Base-by-base conservation (phyloP, 2,888 invertebrate genomes). In the Drosophila eohydei region DNA sequence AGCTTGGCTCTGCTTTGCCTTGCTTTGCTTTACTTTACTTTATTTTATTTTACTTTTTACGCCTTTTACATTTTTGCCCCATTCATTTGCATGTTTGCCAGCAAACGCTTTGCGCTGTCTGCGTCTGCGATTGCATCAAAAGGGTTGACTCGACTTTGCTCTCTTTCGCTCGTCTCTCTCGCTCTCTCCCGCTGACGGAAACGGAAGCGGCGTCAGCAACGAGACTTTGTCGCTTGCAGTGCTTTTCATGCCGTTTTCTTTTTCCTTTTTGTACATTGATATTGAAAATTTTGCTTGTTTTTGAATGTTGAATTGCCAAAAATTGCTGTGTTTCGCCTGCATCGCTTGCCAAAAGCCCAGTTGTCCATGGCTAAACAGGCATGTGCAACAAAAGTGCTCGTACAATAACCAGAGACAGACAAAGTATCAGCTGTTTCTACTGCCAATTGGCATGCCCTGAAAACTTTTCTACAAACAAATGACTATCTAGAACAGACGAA, bases 41-140 rank as follows among this genome's bases (percentile, higher is more conserved):
- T 51, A 57, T 30, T 65, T 67, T 66, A 30, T 41, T 63, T 50
- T 74, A 70, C 55, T 55, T 79, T 54, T 58, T 66, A 57, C 57
- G 64, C 71, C 62, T 76, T 76, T 81, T 86, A 57, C 78, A 75
- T 83, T 86, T 72, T 75, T 28, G 30, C 40, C 41, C 74, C 80
- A 83, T 89, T 89, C 82, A 88, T 85, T 89, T 89, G 74, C 89
- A 87, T 89, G 81, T 74, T 77, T 77, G 71, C 68, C 67, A 74
- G 69, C 74, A 66, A 73, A 74, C 61, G 68, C 46, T 74, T 60
- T 76, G 60, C 61, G 50, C 65, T 74, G 59, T 34, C 67, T 63
- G 32, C 36, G 51, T 44, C 64, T 69, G 69, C 67, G 71, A 62
- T 56, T 76, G 63, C 77, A 78, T 75, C 76, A 63, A 80, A 78